Conservation (phyloP, 2,113 vertebrate species). For the Tympanuchus pallidicinctus region DNA sequence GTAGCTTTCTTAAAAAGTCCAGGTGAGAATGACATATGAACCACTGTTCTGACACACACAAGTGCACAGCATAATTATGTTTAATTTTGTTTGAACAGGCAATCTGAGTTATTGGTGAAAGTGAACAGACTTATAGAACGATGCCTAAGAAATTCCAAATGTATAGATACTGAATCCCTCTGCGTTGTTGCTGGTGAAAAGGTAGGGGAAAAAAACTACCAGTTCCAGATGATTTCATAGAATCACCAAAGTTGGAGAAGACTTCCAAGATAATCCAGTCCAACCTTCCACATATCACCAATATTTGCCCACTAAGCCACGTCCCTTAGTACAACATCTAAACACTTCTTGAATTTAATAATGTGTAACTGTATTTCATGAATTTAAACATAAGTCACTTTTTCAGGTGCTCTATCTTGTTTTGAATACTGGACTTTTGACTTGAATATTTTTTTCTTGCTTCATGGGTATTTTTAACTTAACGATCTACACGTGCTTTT, state of each 20-base stretch:
- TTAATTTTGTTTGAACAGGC: conserved; percentile 78
- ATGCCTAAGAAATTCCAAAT: conserved; percentile 94
- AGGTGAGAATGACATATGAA: background rate
- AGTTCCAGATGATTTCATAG: background rate
- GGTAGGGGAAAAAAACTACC: conserved; percentile 73
- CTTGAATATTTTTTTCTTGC: background rate
- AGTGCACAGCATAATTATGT: accelerated
- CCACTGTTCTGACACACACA: background rate
- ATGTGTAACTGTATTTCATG: too few species aligned
- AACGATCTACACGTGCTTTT: accelerated
- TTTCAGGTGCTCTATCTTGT: background rate
- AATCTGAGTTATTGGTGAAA: conserved; percentile 91
- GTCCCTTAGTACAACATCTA: too few species aligned
- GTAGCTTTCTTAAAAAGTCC: background rate
- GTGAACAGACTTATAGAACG: conserved; percentile 93
- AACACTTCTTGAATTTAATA: too few species aligned
- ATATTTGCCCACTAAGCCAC: too few species aligned
- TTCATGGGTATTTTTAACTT: background rate
- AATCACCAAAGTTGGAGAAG: too few species aligned
- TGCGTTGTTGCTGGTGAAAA: conserved; percentile 96
- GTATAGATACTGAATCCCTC: conserved; percentile 95
- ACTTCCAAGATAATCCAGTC: too few species aligned
- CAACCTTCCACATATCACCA: too few species aligned
- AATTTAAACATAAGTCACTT: background rate
- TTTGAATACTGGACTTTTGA: background rate